These are phyloP conservation scores for Chelonus formosanus DNA, from an alignment of 2,888 invertebrate species.

Conservation along the genomic window DNA sequence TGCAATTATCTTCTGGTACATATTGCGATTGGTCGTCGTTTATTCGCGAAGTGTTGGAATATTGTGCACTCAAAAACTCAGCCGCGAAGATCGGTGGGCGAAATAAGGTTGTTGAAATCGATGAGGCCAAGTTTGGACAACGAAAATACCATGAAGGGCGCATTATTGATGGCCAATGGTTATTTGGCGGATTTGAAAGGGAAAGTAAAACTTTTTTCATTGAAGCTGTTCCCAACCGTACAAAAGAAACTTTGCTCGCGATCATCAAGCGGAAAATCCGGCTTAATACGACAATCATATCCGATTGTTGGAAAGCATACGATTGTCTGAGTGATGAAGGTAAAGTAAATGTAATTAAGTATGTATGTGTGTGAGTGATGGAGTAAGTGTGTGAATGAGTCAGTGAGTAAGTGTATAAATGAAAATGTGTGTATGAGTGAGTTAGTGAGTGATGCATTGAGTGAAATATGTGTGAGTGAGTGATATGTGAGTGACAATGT, in stretches of 20 bases:
- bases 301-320: conserved; percentile 49
- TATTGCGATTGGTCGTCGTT: conserved; percentile 9
- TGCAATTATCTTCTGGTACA: conserved; percentile 6
- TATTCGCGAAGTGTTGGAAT: background rate
- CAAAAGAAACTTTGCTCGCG: conserved; percentile 32
- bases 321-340: conserved; percentile 40
- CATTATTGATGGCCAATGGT: conserved; percentile 36
- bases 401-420: too few relatives aligned
- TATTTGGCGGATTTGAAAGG: conserved; percentile 38
- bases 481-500: background rate
- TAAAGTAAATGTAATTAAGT: background rate
- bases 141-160: conserved; percentile 38
- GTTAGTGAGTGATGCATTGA: too few relatives aligned
- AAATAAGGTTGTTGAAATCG: conserved; percentile 31
- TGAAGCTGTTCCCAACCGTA: conserved; percentile 33
- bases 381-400: too few relatives aligned
- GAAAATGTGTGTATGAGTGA: too few relatives aligned
- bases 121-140: conserved; percentile 36
- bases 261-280: conserved; percentile 41
- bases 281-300: conserved; percentile 44
- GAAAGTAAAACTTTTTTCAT: conserved; percentile 30
- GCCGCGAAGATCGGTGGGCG: conserved; percentile 17
- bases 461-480: background rate
- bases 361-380: too few relatives aligned
- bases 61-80: background rate